Base-by-base conservation (phyloP, 2,888 invertebrate species). In the Amaurobius ferox region DNA sequence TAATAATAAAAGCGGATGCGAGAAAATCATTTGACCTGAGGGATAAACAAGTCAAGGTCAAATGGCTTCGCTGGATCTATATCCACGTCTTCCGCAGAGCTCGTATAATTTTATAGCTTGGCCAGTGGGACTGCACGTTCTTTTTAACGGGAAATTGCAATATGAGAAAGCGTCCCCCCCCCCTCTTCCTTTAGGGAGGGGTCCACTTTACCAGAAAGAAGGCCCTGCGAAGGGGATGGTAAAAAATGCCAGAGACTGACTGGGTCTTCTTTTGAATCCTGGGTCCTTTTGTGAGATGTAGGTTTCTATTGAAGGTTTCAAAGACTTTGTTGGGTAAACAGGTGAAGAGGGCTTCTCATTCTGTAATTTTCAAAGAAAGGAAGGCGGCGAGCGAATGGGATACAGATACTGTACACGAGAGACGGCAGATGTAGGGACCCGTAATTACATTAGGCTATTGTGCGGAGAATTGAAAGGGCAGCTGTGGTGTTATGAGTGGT, bases 41-140 rank as follows among this genome's bases (percentile, higher is more conserved):
- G 83, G 83, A 83, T 83, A 83, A 83, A 83, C 83, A 77, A 77
- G 83, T 83, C 83, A 83, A 83, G 83, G 83, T 83, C 77, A 83
- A 77, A 83, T 72, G 66, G 83, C 66, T 30, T 72, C 68, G 23
- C 55, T 55, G 40, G 19, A 23, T 23, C 23, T 55, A 6, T n/a
- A n/a, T n/a, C 55, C 1, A 55, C 23, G 55, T 55, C 55, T 55
- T 55, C 23, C 55, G 23, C 55, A 11, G 19, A 67, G 55, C 76
- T 76, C 83, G 71, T 83, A 83, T 83, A 83, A 83, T 83, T 83
- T 83, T 83, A 83, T 83, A 71, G 55, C 83, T 55, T 29, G 67
- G 55, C 64, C 80, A 68, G 30, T 29, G 29, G 83, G 72, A 83
- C 77, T 83, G 76, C 62, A 71, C 55, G 39, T 44, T 48, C 74